Base-by-base conservation (phyloP, 2,113 vertebrate genomes). In the Protobothrops mucrosquamatus region DNA sequence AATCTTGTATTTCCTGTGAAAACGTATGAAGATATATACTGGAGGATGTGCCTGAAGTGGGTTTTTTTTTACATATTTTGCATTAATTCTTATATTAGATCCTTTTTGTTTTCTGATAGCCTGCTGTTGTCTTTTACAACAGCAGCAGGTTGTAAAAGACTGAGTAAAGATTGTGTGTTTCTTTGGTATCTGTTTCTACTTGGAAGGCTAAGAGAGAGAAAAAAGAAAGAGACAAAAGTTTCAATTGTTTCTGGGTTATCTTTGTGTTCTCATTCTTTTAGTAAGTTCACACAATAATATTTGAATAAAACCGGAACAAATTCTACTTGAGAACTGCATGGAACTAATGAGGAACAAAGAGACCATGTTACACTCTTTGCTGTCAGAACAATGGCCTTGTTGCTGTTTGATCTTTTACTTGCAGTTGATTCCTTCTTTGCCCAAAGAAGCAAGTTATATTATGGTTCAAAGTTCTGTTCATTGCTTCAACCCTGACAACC, bases 261-360 rank as follows among this genome's bases (percentile, higher is more conserved):
- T 2, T 91, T 95, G 88, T 1, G 9, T 94, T 95, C 94, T 88
- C 89, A 92, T 90, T 92, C 94, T 95, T 95, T 94, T 94, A 96
- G 90, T 95, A 93, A 94, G 57, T 94, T 89, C 3, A 5, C 92
- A 96, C 85, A 97, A 95, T 94, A 91, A 93, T 90, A 94, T 93
- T 96, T 95, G 90, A 94, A 95, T 97, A 89, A 95, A 96, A 94
- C 92, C 59, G 92, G 81, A 96, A 93, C 95, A 95, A 96, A 95
- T 95, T 97, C 93, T 94, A 88, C 87, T 93, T 96, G 92, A 95
- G 95, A 96, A 95, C 94, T 96, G 91, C 95, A 95, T 96, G 90
- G 94, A 96, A 95, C 94, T 95, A 96, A 94, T 92, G 94, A 93
- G 94, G 95, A 96, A 96, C 95, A 97, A 97, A 96, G 90, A 52